phyloP scores from a whole-genome alignment of 2,113 vertebrate genomes.

The Puffinus mauretanicus region DNA sequence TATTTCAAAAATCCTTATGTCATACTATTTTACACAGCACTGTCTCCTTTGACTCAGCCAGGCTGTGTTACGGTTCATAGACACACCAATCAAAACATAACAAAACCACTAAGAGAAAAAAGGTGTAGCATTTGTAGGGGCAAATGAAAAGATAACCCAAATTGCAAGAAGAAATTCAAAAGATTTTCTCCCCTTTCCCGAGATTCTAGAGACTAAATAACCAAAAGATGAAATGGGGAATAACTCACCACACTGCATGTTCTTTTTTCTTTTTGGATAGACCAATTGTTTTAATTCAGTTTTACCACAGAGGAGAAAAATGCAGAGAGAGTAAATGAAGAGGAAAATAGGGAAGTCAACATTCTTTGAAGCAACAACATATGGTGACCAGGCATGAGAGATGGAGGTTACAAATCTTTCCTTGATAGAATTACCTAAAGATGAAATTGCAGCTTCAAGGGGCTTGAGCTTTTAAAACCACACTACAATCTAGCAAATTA shows the following conservation, averaged over 20 bases:
- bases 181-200: neutral
- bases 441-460: conserved; percentile 43
- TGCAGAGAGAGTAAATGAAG: conserved; percentile 46
- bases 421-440: conserved; percentile 49
- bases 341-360: conserved; percentile 49
- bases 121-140: neutral
- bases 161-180: neutral
- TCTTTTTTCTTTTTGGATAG: neutral
- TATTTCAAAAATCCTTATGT: neutral
- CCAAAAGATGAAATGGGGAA: neutral
- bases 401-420: conserved; percentile 46
- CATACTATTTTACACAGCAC: neutral
- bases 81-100: neutral
- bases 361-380: conserved; percentile 63
- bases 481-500: conserved; percentile 20
- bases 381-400: conserved; percentile 53
- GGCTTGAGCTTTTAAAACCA: conserved; percentile 16
- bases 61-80: neutral
- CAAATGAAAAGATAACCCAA: neutral
- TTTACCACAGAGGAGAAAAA: conserved; percentile 43
- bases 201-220: conserved; percentile 22
- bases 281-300: conserved; percentile 23
- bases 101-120: neutral
- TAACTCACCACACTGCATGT: neutral
- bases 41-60: neutral